Base-by-base conservation (phyloP, 2,797 vertebrate species). In the Poeciliopsis presidionis region DNA sequence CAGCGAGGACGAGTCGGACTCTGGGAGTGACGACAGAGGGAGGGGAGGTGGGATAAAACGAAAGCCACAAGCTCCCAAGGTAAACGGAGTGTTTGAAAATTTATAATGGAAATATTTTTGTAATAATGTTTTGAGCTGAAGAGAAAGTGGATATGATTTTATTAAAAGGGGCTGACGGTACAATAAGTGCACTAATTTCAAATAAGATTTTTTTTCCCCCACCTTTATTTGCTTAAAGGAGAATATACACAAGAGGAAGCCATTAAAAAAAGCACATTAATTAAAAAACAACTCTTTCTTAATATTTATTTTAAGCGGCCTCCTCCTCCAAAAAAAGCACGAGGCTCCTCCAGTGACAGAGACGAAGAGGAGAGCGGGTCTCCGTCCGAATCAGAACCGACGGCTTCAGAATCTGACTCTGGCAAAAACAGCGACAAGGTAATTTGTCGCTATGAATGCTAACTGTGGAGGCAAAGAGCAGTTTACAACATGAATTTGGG, bases 341-440 rank as follows among this genome's bases (percentile, higher is more conserved):
- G 97, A 39, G 94, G 96, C 47, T 97, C 96, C 1, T 97, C 97
- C 78, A 99, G 97, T 2, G 97, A 99, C 81, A 88, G 94, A 81
- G 92, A 94, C 11, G 96, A 95, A 57, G 96, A 95, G 82, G 97
- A 96, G 86, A 98, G 97, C 33, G 95, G 95, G 16, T 98, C 97
- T 2, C 94, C 95, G 0, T 97, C 97, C 0, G 97, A 97, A 53
- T 97, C 97, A 46, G 98, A 98, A 73, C 97, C 97, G 41, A 97
- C 97, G 0, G 96, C 97, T 65, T 98, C 97, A 59, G 95, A 96
- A 8, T 98, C 97, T 0, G 98, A 98, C 86, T 97, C 97, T 0
- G 97, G 96, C 74, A 99, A 99, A 89, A 97, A 97, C 93, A 99
- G 98, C 3, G 98, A 99, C 92, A 97, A 99, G 96, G 98, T 98